Percentiles rank a stretch among this genome's conserved stretches.
These are phyloP conservation scores for Triplophysa rosa DNA, from an alignment of 2,113 vertebrate species.

Conservation along the genomic window DNA sequence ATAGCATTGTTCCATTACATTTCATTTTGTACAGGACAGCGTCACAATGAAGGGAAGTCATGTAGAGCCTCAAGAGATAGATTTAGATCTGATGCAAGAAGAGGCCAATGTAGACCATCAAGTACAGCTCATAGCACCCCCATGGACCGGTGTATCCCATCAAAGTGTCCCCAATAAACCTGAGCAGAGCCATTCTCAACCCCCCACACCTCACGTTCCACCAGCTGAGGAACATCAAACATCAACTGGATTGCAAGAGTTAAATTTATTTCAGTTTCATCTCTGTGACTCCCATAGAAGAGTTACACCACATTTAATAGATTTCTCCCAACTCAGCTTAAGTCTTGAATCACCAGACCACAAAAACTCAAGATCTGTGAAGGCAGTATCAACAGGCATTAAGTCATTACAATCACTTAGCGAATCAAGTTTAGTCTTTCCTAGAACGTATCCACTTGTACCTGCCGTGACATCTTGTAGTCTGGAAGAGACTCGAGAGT, in stretches of 20 bases:
- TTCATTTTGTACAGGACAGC: slow-evolving; percentile 60
- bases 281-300: slow-evolving; percentile 61
- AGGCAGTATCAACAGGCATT: slow-evolving; percentile 51
- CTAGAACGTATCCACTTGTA: background rate
- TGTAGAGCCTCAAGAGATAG: slow-evolving; percentile 38
- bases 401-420: slow-evolving; percentile 22
- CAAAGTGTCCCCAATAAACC: background rate
- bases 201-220: background rate
- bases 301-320: slow-evolving; percentile 63
- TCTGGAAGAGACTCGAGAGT: slow-evolving; percentile 28
- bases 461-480: background rate
- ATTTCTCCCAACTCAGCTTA: slow-evolving; percentile 51
- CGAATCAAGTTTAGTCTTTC: background rate
- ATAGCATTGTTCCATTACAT: slow-evolving; percentile 55
- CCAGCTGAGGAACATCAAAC: slow-evolving; percentile 34
- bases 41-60: slow-evolving; percentile 54
- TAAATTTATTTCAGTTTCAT: slow-evolving; percentile 54
- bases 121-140: slow-evolving; percentile 17
- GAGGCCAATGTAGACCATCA: slow-evolving; percentile 33
- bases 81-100: slow-evolving; percentile 27
- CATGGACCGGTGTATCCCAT: background rate
- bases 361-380: slow-evolving; percentile 55
- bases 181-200: slow-evolving; percentile 26
- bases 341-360: slow-evolving; percentile 58
- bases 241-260: slow-evolving; percentile 16